phyloP scores from a whole-genome alignment of 2,113 vertebrate species.

The Falcunculus frontatus region DNA sequence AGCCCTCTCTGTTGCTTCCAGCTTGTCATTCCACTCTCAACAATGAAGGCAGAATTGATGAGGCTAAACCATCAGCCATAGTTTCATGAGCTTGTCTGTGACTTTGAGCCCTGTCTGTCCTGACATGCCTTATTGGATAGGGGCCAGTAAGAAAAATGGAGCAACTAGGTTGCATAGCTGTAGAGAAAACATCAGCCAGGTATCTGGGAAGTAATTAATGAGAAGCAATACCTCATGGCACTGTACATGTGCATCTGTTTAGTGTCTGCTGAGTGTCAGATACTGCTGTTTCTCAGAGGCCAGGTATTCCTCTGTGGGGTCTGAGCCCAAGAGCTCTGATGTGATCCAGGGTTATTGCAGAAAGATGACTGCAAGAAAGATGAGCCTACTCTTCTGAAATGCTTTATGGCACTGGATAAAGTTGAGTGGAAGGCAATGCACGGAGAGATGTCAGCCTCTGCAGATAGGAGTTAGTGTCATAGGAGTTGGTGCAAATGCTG shows the following conservation, averaged over 20 bases:
- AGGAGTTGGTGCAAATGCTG: neutral
- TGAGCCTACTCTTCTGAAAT: neutral
- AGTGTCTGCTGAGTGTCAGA: neutral
- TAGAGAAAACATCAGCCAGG: neutral
- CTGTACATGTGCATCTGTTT: neutral
- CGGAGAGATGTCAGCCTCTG: neutral
- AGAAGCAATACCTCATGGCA: neutral
- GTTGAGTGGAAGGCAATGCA: neutral
- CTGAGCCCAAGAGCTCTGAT: no score
- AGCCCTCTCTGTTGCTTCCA: neutral
- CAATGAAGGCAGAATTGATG: neutral
- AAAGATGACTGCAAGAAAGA: neutral
- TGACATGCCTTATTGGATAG: fast-evolving
- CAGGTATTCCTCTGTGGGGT: neutral
- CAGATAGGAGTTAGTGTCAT: neutral
- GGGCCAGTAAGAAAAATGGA: neutral
- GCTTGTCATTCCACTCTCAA: neutral
- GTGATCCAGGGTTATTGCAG: neutral
- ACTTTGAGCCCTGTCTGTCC: neutral
- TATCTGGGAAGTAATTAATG: neutral
- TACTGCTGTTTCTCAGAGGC: neutral
- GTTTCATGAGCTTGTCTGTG: neutral
- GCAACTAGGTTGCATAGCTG: neutral
- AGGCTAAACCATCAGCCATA: neutral
- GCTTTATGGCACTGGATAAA: neutral